Base-by-base conservation (phyloP, 1,140 invertebrate species). In the Drosophila ercepeae region DNA sequence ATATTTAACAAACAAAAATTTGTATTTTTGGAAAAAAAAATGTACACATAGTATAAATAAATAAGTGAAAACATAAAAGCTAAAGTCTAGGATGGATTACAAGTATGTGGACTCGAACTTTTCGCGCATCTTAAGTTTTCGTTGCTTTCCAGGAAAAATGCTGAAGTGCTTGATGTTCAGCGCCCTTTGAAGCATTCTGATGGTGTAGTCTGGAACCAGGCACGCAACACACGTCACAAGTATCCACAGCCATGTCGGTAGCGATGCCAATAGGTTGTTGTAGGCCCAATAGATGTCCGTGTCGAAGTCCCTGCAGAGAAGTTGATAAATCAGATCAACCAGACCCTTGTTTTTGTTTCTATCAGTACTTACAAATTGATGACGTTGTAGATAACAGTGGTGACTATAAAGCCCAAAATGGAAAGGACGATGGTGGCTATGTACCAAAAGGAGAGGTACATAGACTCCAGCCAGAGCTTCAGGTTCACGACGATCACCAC, bases 221-320 rank as follows among this genome's bases (percentile, higher is more conserved):
- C 93, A 92, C 1, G 93, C 88, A 0, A 94, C 83, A 0, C 93
- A 61, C 0, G 94, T 78, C 0, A 95, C 1, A 0, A 95, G 3
- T 1, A 94, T 93, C 3, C 93, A 71, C 6, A 96, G 74, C 94
- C 94, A 95, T 59, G 95, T 94, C 0, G 93, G 77, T 0, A 93
- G 88, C 1, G 94, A 94, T 1, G 81, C 58, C 11, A 95, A 60
- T 6, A 96, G 89, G 8, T 92, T 92, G 0, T 92, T 92, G 68
- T 95, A 95, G 0, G 95, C 93, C 59, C 93, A 93, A 2, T 93
- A 92, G 29, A 95, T 93, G 42, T 94, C 93, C 7, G 93, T 94
- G 73, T 94, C 94, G 41, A 93, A 92, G 75, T 91, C 88, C 23
- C 94, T 94, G 81, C 5, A 58, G 42, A 36, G 32, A 42, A 41